Conservation (phyloP, 2,888 invertebrate genomes). For the Stegana nigrithorax region DNA sequence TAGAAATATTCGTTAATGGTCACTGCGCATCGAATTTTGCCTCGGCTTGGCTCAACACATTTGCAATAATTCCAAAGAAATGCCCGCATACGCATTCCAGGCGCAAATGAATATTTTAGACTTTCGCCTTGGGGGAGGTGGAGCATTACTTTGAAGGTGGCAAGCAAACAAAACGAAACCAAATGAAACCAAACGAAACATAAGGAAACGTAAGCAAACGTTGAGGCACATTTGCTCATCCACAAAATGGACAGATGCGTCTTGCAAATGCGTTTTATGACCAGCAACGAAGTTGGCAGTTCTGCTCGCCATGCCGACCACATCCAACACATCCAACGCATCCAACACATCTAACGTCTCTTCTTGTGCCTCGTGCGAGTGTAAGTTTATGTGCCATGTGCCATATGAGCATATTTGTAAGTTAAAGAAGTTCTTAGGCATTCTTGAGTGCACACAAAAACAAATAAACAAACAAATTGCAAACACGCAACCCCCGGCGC, state of each 20-base stretch:
- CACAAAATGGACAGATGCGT: constrained; percentile 29
- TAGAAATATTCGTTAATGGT: constrained; percentile 55
- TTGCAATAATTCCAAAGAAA: constrained; percentile 16
- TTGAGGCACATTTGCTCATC: constrained; percentile 31
- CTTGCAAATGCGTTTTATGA: constrained; percentile 23
- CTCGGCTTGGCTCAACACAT: too few species aligned
- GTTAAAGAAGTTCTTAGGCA: constrained; percentile 66
- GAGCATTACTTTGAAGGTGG: not conserved
- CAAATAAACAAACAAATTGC: constrained; percentile 63
- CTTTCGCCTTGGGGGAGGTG: not conserved
- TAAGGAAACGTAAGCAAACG: too few species aligned
- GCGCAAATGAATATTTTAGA: constrained; percentile 13
- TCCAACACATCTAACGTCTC: not conserved
- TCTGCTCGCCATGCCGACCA: too few species aligned
- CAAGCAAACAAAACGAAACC: not conserved
- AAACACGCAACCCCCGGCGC: constrained; percentile 41
- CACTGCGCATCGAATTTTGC: constrained; percentile 43
- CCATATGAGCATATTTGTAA: constrained; percentile 48
- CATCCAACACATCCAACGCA: too few species aligned
- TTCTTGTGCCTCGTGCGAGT: constrained; percentile 23
- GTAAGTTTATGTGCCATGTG: constrained; percentile 37
- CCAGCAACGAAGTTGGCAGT: too few species aligned
- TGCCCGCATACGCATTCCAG: constrained; percentile 24
- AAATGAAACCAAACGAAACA: constrained; percentile 4
- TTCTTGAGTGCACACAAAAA: constrained; percentile 66